phyloP scores from a whole-genome alignment of 2,797 vertebrate species.

The Percopsis omiscomaycus region DNA sequence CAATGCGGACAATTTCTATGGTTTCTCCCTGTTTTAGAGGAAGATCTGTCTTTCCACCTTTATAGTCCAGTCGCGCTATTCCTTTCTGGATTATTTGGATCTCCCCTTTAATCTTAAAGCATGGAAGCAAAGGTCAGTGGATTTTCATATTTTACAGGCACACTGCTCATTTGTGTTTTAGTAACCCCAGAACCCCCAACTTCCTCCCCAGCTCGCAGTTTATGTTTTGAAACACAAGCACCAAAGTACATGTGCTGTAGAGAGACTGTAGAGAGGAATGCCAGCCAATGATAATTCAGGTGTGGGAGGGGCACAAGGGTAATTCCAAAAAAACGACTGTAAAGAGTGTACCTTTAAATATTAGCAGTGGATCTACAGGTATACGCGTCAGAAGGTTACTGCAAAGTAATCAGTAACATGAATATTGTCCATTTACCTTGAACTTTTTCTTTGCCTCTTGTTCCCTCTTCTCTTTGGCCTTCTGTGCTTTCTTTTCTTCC shows the following conservation, averaged over 20 bases:
- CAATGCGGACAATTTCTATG: constrained; percentile 81
- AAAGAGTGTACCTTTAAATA: no score
- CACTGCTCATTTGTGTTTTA: not conserved
- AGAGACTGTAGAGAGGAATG: no score
- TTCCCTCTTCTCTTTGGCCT: constrained; percentile 78
- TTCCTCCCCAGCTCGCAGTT: no score
- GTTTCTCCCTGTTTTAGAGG: constrained; percentile 76
- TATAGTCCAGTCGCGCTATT: constrained; percentile 72
- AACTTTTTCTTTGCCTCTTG: constrained; percentile 51
- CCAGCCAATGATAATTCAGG: no score
- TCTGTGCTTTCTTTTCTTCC: constrained; percentile 78
- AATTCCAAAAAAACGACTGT: no score
- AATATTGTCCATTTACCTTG: constrained; percentile 21
- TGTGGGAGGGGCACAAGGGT: no score
- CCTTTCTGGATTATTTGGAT: constrained; percentile 76
- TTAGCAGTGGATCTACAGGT: no score
- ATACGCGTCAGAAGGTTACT: no score
- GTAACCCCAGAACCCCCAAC: no score
- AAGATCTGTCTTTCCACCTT: constrained; percentile 79
- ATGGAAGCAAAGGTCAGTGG: not conserved
- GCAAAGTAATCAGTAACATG: no score
- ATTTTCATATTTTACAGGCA: not conserved
- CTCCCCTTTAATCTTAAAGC: constrained; percentile 68
- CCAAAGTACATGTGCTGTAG: no score
- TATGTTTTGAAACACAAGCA: no score